Evolutionary conservation across 2,888 invertebrate genomes (phyloP), one percentile per base, ranked within the genome.

Genomic region (Bibio marci): DNA sequence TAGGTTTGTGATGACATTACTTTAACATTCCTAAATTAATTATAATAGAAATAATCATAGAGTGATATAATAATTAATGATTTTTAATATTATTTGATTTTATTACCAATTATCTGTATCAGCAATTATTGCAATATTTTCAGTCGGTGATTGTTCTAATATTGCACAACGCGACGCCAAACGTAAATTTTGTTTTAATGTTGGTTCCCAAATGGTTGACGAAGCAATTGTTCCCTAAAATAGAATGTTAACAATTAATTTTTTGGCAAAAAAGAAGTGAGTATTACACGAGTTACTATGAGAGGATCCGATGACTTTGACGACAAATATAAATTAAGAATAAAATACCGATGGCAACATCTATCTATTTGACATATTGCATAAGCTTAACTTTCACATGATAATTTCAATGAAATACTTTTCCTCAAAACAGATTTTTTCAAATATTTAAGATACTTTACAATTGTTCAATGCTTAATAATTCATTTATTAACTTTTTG

Each of bases 91-190:
- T 41, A 37, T n/a, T 30, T 44, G 25, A 33, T 37, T 32, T 25
- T 60, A 64, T 56, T 65, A 83, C 86, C 88, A 90, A 37, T 73
- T 78, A 51, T 80, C 78, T 45, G 74, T 70, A 52, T 83, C 76
- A 1, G 82, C 90, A 26, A 90, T 66, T 44, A 91, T 78, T 45
- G 85, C 87, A 31, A 87, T 69, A 37, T 86, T 76, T 59, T 87
- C 86, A 37, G 75, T 67, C 1, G 81, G 71, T 28, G 77, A 69
- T 49, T 78, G 76, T 52, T 83, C 85, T 28, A 75, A 56, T 15
- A 70, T 64, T 27, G 60, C 59, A 37, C 67, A 64, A 46, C 64
- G 64, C 26, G 67, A 61, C 19, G 66, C 59, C 44, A 70, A 50
- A 35, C 62, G 55, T 34, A 73, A 53, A 53, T 72, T 71, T 45